phyloP scores from a whole-genome alignment of 2,113 vertebrate genomes.

The Pseudopipra pipra region DNA sequence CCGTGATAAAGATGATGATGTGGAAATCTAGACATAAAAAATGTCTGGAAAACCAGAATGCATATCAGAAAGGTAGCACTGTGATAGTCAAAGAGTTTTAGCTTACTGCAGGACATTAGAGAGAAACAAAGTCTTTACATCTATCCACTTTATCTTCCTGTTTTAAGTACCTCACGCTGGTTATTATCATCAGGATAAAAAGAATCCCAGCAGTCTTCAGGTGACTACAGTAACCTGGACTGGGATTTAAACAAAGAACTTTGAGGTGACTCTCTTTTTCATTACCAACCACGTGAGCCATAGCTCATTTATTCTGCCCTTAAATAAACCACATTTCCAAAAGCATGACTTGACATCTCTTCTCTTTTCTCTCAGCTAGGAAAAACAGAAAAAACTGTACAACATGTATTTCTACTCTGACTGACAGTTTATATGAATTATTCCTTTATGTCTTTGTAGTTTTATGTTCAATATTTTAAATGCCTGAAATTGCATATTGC shows the following conservation, averaged over 20 bases:
- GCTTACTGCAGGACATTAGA: neutral
- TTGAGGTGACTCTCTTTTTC: neutral
- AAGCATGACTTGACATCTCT: neutral
- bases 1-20: neutral
- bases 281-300: neutral
- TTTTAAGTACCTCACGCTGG: neutral
- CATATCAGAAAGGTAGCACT: neutral
- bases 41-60: neutral
- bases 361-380: neutral
- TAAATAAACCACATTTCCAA: conserved; percentile 1
- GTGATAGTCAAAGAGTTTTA: neutral
- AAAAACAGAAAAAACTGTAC: conserved; percentile 30
- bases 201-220: neutral
- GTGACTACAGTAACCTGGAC: neutral
- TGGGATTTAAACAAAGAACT: neutral
- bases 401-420: conserved; percentile 2
- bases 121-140: neutral
- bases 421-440: conserved; percentile 40
- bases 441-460: conserved; percentile 22
- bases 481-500: neutral
- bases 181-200: conserved; percentile 1
- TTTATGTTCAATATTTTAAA: conserved; percentile 41
- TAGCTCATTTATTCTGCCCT: neutral
- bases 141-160: neutral
- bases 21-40: neutral